phyloP scores from a whole-genome alignment of 2,888 invertebrate species.

The Ecdyonurus torrentis region DNA sequence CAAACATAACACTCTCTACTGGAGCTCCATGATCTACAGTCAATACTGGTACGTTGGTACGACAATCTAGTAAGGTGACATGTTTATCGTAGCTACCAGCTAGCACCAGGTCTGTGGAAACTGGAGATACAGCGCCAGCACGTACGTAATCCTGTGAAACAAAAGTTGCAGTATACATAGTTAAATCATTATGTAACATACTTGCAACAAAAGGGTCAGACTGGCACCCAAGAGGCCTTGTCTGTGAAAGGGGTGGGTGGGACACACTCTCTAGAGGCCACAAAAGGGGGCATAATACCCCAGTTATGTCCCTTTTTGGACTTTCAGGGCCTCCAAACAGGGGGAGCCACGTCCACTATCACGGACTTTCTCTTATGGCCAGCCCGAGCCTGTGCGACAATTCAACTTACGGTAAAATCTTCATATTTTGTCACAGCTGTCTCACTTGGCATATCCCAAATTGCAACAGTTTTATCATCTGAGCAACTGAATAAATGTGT shows the following conservation, averaged over 20 bases:
- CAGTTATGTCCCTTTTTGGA: too few relatives aligned
- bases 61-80: conserved; percentile 73
- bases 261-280: too few relatives aligned
- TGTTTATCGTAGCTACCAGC: conserved; percentile 83
- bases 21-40: conserved; percentile 76
- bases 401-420: conserved; percentile 27
- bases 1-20: conserved; percentile 72
- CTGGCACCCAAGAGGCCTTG: too few relatives aligned
- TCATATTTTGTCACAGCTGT: conserved; percentile 39
- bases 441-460: conserved; percentile 90
- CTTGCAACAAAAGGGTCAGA: too few relatives aligned
- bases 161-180: not conserved
- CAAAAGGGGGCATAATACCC: too few relatives aligned
- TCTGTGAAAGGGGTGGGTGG: too few relatives aligned
- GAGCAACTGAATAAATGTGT: conserved; percentile 71
- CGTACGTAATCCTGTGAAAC: conserved; percentile 58
- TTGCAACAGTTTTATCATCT: conserved; percentile 68
- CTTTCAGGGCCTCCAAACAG: too few relatives aligned
- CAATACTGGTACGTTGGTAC: conserved; percentile 48
- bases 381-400: too few relatives aligned
- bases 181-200: not conserved
- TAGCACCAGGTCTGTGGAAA: conserved; percentile 54
- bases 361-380: too few relatives aligned
- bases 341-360: too few relatives aligned
- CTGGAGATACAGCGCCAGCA: conserved; percentile 63